Evolutionary conservation across 37 sponge, comb jelly and placozoan species (phyloP), one percentile per base, ranked within the genome.

Genomic region (Chondrilla cf. caribensis): DNA sequence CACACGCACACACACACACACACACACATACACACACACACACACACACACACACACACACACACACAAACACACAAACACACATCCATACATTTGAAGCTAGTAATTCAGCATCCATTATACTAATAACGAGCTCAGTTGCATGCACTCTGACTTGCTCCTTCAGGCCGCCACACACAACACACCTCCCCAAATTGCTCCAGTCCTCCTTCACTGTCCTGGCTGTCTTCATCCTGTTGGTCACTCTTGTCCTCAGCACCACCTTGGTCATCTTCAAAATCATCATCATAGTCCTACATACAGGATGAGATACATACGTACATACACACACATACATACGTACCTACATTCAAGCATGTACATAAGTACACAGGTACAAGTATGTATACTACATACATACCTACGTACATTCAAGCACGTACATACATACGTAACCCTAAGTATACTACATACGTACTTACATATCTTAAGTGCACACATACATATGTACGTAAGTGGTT

Each of bases 131-230:
- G 21, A 73, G 15, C 76, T 73, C 43, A 25, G 76, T 73, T 3
- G 86, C 79, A 21, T 83, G 79, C 70, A 87, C 93, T 35, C 93
- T 40, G 36, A 88, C 89, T 40, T 82, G 86, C 51, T 92, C 89
- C 58, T 86, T 85, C 22, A 88, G 79, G 76, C 88, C 93, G 0
- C 93, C 51, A 47, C 51, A 47, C 51, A 47, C 51, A 47, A 47
- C 51, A 47, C 51, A 47, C 51, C 11, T 47, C 51, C 11, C 51
- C 51, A 14, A 47, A 11, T 47, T 11, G 6, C 51, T 47, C 51
- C 6, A 11, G 6, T 11, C 11, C 51, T 47, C 51, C 51, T 47
- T 47, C 51, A 47, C 51, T 47, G 9, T 47, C 51, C 11, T 47
- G 51, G 6, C 9, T 47, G 21, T 32, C 36, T 62, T 81, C 32